A percentile compares a stretch with the other conserved stretches of the same genome.
Evolutionary conservation across 2,797 vertebrate species (phyloP).

Genomic region (Cryptoprocta ferox): DNA sequence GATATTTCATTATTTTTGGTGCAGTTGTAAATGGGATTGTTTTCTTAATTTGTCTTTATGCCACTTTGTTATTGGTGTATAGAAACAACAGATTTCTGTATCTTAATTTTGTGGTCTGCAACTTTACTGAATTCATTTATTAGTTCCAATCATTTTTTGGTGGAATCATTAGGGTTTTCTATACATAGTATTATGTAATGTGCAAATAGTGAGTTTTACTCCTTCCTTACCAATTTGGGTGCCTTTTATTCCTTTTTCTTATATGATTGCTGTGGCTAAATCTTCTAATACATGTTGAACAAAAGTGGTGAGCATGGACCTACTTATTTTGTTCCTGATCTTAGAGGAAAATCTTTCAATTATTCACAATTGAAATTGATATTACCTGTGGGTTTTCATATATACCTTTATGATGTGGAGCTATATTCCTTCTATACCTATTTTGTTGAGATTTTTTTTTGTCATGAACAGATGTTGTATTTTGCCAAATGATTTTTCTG

Average conservation of each 20-base stretch:
- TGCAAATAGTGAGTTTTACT: background rate
- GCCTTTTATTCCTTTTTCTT: background rate
- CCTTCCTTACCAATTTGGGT: background rate
- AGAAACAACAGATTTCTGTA: background rate
- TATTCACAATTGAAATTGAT: background rate
- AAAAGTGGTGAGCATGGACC: background rate
- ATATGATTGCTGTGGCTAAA: background rate
- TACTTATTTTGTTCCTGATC: background rate
- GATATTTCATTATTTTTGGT: background rate
- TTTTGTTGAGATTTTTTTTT: background rate
- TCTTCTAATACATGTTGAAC: background rate
- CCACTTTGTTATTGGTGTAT: background rate
- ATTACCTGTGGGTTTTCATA: background rate
- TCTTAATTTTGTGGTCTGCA: background rate
- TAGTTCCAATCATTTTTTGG: background rate
- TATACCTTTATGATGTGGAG: background rate
- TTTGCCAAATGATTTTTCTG: background rate
- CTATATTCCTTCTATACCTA: background rate
- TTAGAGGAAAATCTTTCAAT: background rate
- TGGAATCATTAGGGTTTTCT: background rate
- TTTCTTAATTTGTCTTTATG: background rate
- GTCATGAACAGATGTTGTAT: background rate
- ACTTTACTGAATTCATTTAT: background rate
- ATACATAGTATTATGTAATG: background rate
- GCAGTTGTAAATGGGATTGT: background rate